phyloP scores from a whole-genome alignment of 2,113 vertebrate genomes.

The Menidia beryllina region DNA sequence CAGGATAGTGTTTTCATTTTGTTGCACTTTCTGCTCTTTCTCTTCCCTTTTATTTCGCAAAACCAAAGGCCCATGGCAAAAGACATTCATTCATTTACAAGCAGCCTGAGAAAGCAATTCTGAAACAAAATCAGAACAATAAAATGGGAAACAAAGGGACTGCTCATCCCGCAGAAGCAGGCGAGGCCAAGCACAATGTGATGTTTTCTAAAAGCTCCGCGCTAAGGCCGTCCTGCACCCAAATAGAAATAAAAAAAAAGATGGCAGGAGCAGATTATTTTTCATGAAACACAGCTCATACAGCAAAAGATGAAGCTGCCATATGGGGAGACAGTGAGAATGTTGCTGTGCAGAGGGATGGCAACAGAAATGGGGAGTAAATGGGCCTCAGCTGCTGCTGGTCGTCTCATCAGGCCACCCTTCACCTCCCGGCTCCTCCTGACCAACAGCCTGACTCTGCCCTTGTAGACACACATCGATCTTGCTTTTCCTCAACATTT shows the following conservation, averaged over 20 bases:
- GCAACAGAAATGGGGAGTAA: constrained; percentile 62
- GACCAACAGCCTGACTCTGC: constrained; percentile 45
- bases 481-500: background rate
- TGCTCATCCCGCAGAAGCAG: constrained; percentile 34
- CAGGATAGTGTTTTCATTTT: constrained; percentile 17
- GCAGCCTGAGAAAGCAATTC: constrained; percentile 40
- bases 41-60: constrained; percentile 14
- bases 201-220: constrained; percentile 33
- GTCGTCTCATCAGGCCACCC: constrained; percentile 67
- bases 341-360: constrained; percentile 41
- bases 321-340: constrained; percentile 50
- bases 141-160: constrained; percentile 48
- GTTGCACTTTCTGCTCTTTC: constrained; percentile 14
- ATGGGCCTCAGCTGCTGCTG: constrained; percentile 77
- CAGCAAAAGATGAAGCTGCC: constrained; percentile 49
- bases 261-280: constrained; percentile 36
- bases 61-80: constrained; percentile 29
- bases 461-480: constrained; percentile 46
- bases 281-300: constrained; percentile 50
- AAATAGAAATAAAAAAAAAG: constrained; percentile 37
- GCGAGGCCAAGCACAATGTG: constrained; percentile 36
- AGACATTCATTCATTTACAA: constrained; percentile 42
- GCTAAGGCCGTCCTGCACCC: constrained; percentile 18
- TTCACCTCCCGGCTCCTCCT: constrained; percentile 48
- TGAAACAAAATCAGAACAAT: constrained; percentile 50